Base-by-base conservation (phyloP, 2,888 invertebrate genomes). In the Drosophila paracracens region DNA sequence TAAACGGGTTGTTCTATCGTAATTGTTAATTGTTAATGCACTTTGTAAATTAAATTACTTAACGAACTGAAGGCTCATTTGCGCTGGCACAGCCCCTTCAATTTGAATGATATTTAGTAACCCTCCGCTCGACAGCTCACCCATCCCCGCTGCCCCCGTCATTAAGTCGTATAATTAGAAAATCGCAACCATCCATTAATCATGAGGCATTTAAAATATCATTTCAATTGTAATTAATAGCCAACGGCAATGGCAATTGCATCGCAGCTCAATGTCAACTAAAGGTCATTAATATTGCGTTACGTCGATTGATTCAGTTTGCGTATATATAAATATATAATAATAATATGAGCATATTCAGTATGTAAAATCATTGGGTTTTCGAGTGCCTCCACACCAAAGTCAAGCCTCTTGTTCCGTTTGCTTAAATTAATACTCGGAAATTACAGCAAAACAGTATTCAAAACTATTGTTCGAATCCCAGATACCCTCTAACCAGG, bases 211-310 rank as follows among this genome's bases (percentile, higher is more conserved):
- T 86, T 86, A 78, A 86, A 90, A 83, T 83, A 90, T 86, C 86
- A 69, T 88, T 86, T 86, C 81, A 81, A 74, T 58, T 71, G 88
- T 90, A 83, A 85, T 89, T 85, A 85, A 85, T 88, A 83, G 84
- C 88, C 76, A 38, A 54, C 67, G 65, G 65, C 87, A 76, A 74
- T 65, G 67, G 69, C 75, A 82, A 59, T 76, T 73, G 61, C 83
- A 72, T 36, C 29, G 58, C 36, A 52, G 53, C 68, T 76, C 89
- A 85, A 85, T 88, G 90, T 83, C 90, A 89, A 70, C 61, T 51
- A 76, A 81, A 85, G 89, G 90, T 88, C 86, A 88, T 84, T 88
- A 85, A 85, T 80, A 76, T 70, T 40, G 61, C 31, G 36, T 21
- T 46, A 43, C 35, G 51, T 59, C 65, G 40, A 54, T 36, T 59